These are phyloP conservation scores for Dolichomitus sp. DNA, from an alignment of 2,888 invertebrate genomes.

Conservation along the genomic window DNA sequence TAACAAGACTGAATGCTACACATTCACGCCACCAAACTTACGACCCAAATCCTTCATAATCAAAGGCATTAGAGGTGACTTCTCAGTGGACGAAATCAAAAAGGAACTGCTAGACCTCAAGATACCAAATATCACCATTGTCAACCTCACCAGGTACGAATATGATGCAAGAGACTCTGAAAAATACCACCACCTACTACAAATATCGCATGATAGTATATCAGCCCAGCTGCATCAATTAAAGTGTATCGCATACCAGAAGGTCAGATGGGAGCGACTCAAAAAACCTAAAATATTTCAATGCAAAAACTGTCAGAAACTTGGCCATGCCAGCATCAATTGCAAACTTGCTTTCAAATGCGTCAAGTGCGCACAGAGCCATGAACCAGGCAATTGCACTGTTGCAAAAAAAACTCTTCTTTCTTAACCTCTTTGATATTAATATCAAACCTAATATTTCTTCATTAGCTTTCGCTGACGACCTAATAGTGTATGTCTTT, in stretches of 20 bases:
- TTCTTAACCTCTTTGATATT: not conserved
- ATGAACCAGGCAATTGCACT: slow-evolving; percentile 19
- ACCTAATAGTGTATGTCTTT: too few relatives aligned
- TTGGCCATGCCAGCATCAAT: slow-evolving; percentile 28
- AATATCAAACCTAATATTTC: not conserved
- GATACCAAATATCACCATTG: not conserved
- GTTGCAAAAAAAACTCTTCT: not conserved
- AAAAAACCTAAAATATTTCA: slow-evolving; percentile 29
- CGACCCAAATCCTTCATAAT: slow-evolving; percentile 17
- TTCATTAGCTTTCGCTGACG: not conserved
- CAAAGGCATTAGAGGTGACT: slow-evolving; percentile 37
- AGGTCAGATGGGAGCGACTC: slow-evolving; percentile 38
- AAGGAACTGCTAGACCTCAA: slow-evolving; percentile 2
- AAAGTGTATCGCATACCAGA: slow-evolving; percentile 17
- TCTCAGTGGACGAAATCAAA: not conserved
- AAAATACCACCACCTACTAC: slow-evolving; percentile 15
- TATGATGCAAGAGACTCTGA: slow-evolving; percentile 2
- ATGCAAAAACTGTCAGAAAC: slow-evolving; percentile 31
- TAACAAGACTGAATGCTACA: slow-evolving; percentile 12
- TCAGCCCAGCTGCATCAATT: slow-evolving; percentile 14
- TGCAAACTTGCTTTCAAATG: too few relatives aligned
- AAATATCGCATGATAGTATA: slow-evolving; percentile 3
- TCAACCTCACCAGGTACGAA: slow-evolving; percentile 4
- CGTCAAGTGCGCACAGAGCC: slow-evolving; percentile 36
- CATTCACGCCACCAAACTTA: slow-evolving; percentile 21